Base-by-base conservation (phyloP, 2,113 vertebrate genomes). In the Actenoides hombroni region DNA sequence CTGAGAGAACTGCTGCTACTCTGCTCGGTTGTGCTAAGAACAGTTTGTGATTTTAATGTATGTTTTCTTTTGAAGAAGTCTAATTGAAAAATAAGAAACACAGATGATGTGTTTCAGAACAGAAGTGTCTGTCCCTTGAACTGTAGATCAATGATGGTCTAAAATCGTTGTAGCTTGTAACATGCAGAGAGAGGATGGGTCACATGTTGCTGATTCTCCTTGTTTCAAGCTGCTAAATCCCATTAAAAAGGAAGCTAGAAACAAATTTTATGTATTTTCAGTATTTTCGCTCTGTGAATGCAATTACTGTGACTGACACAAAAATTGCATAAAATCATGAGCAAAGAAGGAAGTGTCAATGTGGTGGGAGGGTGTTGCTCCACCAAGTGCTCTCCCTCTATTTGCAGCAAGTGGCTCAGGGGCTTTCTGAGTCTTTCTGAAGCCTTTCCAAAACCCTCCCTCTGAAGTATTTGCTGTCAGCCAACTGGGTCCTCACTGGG, bases 201-300 rank as follows among this genome's bases (percentile, higher is more conserved):
- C 80, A 44, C 7, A 1, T 46, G 46, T 28, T 71, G 44, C 65
- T 61, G 18, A 37, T 92, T 93, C 53, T 88, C 35, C 64, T 71
- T 49, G 2, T 88, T 92, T 95, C 65, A 90, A 90, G 83, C 76
- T 86, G 77, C 76, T 92, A 86, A 88, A 93, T 86, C 65, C 68
- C 82, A 73, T 92, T 74, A 89, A 82, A 88, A 75, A 5, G 21
- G 68, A 84, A 93, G 49, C 18, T 86, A 35, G 90, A 57, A 82
- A 61, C 12, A 84, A 59, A 77, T 79, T 53, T 60, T 10, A 8
- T 81, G 8, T 86, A 53, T 93, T 90, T 96, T 85, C 42, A 70
- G 35, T 77, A 28, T 59, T 87, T 92, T 82, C 6, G 8, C 86
- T 85, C 80, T 39, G 35, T 70, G 59, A 93, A 70, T 85, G 70